Evolutionary conservation across 2,888 invertebrate species (phyloP), one percentile per base, ranked within the genome.

Genomic region (Maniola hyperantus): DNA sequence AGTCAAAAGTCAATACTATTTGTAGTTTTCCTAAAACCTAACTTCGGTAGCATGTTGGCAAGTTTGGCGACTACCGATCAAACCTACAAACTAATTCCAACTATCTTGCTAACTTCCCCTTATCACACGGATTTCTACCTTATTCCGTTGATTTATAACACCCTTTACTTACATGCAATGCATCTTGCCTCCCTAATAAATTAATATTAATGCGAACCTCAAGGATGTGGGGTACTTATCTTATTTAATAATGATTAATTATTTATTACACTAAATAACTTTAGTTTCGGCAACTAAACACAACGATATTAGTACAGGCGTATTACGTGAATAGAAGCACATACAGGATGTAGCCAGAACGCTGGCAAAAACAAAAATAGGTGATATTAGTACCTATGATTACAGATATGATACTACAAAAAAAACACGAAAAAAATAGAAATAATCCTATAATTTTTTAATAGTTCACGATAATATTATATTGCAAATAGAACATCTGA

Each of bases 11-110:
- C 66, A 53, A 58, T 51, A 70, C 42, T 66, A 68, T 67, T 46
- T 64, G 58, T 70, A 58, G 69, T 62, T 58, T 68, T 69, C 62
- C 71, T 70, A 62, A 54, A 66, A 68, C 61, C 70, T 71, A 72
- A 74, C 73, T 77, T 77, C 69, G 73, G 74, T 75, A 78, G 75
- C 76, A 78, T 78, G 80, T 72, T 71, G 72, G 67, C 71, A 69
- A 74, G 71, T 76, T 82, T 76, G 70, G 75, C 76, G 73, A 79
- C 77, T 77, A 76, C 78, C 77, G 77, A 80, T 79, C 77, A 79
- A 80, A 78, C 76, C 75, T 69, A 74, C 74, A 62, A 76, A 79
- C 76, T 79, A 76, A 75, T 75, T 74, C 73, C 68, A 78, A 77
- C 72, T 74, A 73, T 70, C 71, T 72, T 69, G 63, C 70, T 66